A percentile compares a stretch with the other conserved stretches of the same genome.
Conservation (phyloP, 2,113 vertebrate genomes). For the Cathartes aura region DNA sequence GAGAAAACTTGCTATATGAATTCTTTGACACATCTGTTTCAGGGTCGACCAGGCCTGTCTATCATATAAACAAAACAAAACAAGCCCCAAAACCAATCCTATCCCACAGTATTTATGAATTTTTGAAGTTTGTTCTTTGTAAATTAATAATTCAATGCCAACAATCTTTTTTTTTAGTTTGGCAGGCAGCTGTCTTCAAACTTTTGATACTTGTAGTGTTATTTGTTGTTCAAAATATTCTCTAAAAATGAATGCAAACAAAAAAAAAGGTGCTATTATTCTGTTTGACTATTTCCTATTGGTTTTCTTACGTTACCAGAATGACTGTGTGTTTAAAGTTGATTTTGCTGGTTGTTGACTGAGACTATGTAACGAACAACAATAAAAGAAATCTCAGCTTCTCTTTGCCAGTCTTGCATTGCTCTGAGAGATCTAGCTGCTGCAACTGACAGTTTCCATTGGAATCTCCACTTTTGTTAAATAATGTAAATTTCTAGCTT, state of each 20-base stretch:
- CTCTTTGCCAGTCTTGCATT: neutral
- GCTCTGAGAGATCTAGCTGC: neutral
- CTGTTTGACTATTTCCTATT: neutral
- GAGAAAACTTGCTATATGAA: neutral
- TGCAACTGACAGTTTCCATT: neutral
- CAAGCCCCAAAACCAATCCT: accelerated
- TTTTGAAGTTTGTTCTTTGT: neutral
- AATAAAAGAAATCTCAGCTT: neutral
- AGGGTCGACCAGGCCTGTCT: neutral
- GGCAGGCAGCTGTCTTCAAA: neutral
- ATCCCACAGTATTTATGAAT: neutral
- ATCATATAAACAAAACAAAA: neutral
- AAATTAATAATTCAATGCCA: neutral
- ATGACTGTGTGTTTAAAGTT: neutral
- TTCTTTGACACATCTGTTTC: neutral
- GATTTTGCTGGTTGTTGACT: neutral
- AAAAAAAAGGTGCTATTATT: neutral
- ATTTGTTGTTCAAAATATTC: neutral
- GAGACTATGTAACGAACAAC: neutral
- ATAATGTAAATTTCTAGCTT: neutral
- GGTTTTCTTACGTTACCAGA: neutral
- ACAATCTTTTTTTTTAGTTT: neutral
- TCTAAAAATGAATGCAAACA: neutral
- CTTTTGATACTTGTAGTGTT: neutral
- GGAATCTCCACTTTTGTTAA: neutral